Base-by-base conservation (phyloP, 1,140 invertebrate genomes). In the Micrasema minimum region DNA sequence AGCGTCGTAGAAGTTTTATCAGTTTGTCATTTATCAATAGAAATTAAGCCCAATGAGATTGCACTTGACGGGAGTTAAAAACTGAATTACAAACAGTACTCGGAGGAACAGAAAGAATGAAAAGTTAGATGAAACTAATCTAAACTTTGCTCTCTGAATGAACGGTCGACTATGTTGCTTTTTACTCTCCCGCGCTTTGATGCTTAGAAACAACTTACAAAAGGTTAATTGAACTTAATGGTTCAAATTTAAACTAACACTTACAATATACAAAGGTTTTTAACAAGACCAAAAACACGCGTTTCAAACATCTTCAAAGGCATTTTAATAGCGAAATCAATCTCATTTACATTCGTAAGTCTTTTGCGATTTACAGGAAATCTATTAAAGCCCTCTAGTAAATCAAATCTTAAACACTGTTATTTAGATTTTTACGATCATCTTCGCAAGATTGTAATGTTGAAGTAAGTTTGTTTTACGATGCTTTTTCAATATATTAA, bases 41-140 rank as follows among this genome's bases (percentile, higher is more conserved):
- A 53, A 59, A 72, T 72, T 72, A 72, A 72, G 37, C 43, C 46
- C 53, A 67, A 72, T 72, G 55, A 67, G 65, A 72, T 51, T 64
- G 65, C 65, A 64, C 53, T 69, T 69, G 57, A 31, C 43, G 41
- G 59, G 53, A 72, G 71, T 72, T 72, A 72, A 72, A 72, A 72
- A 68, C 41, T 62, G 65, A 67, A 72, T 72, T 62, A 68, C 45
- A 7, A 37, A 45, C 46, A 26, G 22, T 51, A 11, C 65, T 43
- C 35, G 45, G 64, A 31, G 64, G 64, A 50, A 31, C 62, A 57
- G 62, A 31, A 66, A 10, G 62, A 35, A 66, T 16, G 20, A 64
- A 23, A 35, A 72, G 18, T 35, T 48, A 43, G 59, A 57, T 16
- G 11, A 26, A 72, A 72, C 70, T 67, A 72, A 72, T 72, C 71